phyloP scores from a whole-genome alignment of 2,888 invertebrate species.

The Globia sparganii region DNA sequence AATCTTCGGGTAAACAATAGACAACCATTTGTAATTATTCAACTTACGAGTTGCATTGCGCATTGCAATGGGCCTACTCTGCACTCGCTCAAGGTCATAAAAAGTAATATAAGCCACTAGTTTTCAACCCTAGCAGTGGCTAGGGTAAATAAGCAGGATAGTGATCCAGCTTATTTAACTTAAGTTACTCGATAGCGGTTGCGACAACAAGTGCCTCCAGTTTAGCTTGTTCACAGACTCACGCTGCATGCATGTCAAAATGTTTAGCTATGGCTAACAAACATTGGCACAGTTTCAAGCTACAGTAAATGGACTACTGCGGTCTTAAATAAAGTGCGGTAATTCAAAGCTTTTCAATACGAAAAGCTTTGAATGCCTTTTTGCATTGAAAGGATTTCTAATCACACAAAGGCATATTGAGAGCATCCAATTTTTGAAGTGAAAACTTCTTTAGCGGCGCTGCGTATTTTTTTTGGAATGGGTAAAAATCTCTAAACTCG shows the following conservation, averaged over 20 bases:
- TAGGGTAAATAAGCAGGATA: too few relatives aligned
- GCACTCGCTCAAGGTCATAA: background rate
- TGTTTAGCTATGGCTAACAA: constrained; percentile 28
- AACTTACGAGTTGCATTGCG: too few relatives aligned
- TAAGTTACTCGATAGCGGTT: constrained; percentile 11
- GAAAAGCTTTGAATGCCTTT: background rate
- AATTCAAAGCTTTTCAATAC: too few relatives aligned
- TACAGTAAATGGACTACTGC: constrained; percentile 11
- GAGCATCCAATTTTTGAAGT: too few relatives aligned
- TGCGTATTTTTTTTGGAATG: too few relatives aligned
- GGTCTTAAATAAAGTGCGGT: constrained; percentile 12
- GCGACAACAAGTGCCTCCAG: background rate
- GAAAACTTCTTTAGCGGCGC: too few relatives aligned
- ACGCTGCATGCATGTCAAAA: constrained; percentile 44
- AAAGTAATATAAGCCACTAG: background rate
- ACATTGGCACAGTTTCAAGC: constrained; percentile 30
- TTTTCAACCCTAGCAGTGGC: background rate
- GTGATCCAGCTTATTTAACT: constrained; percentile 26
- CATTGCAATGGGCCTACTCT: too few relatives aligned
- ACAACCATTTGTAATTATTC: too few relatives aligned
- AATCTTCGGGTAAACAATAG: too few relatives aligned
- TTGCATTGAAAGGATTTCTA: constrained; percentile 15
- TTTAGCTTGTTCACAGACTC: constrained; percentile 17
- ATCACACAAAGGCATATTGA: constrained; percentile 3
- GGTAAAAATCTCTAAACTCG: too few relatives aligned